Percentiles rank a stretch among this genome's conserved stretches.
Evolutionary conservation across 2,888 invertebrate genomes (phyloP).

Genomic region (Margaritifera margaritifera): DNA sequence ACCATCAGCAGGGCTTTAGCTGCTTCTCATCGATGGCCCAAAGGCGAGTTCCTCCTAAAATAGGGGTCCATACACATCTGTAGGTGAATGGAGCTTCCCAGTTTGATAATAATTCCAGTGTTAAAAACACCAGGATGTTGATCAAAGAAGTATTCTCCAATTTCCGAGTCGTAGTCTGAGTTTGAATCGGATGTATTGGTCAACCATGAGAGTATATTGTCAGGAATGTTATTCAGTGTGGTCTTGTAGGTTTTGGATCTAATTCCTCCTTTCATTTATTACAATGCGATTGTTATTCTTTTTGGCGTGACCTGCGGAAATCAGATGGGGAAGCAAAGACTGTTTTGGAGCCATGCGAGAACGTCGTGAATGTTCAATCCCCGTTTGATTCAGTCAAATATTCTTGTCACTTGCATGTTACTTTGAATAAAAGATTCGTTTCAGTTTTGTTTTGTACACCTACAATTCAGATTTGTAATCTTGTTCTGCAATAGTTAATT

Average conservation of each 20-base stretch:
- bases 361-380: constrained; percentile 21
- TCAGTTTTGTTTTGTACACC: too few relatives aligned
- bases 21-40: constrained; percentile 72
- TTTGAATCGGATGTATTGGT: constrained; percentile 64
- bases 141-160: constrained; percentile 71
- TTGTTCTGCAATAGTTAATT: too few relatives aligned
- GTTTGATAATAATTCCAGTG: constrained; percentile 70
- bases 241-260: constrained; percentile 67
- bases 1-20: constrained; percentile 71
- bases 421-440: too few relatives aligned
- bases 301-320: constrained; percentile 35
- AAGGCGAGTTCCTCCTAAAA: constrained; percentile 70
- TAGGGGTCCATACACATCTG: constrained; percentile 70
- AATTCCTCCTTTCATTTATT: constrained; percentile 70
- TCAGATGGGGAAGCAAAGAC: constrained; percentile 41
- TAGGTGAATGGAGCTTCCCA: constrained; percentile 68
- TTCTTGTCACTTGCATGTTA: too few relatives aligned
- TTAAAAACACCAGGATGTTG: constrained; percentile 69
- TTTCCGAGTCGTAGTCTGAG: constrained; percentile 65
- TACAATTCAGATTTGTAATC: too few relatives aligned
- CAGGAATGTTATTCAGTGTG: constrained; percentile 69
- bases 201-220: constrained; percentile 70
- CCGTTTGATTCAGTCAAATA: not conserved
- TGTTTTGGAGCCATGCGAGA: constrained; percentile 46
- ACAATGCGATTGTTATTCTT: constrained; percentile 58